phyloP scores from a whole-genome alignment of 2,888 invertebrate species.

The Tuberolachnus salignus region DNA sequence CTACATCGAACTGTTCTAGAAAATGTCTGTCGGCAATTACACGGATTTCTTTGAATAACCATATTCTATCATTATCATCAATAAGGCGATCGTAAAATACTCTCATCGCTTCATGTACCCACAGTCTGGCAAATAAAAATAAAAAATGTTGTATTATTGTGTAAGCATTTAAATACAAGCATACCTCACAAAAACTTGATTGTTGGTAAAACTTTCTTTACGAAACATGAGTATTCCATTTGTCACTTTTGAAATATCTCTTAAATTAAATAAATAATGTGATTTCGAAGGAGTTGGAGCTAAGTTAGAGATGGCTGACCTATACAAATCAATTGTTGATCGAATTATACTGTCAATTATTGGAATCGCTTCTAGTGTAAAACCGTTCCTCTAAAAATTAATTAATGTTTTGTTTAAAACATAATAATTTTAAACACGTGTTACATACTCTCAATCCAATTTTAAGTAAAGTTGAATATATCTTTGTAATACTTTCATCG shows the following conservation, averaged over 20 bases:
- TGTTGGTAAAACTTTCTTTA: constrained; percentile 79
- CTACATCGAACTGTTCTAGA: constrained; percentile 78
- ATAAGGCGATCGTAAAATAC: constrained; percentile 83
- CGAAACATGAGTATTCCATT: constrained; percentile 82
- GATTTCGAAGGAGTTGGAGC: constrained; percentile 84
- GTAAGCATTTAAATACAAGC: background rate
- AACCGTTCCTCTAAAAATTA: constrained; percentile 59
- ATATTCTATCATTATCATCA: constrained; percentile 72
- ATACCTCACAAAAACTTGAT: constrained; percentile 69
- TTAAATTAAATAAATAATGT: constrained; percentile 83
- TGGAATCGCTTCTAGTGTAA: constrained; percentile 69
- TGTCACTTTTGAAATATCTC: constrained; percentile 81
- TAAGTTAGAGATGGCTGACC: constrained; percentile 71
- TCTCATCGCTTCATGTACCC: constrained; percentile 84
- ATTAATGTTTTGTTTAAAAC: background rate
- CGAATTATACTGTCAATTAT: constrained; percentile 74
- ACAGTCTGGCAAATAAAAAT: constrained; percentile 66
- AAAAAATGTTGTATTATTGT: background rate
- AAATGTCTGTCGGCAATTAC: constrained; percentile 72
- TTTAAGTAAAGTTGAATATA: constrained; percentile 80
- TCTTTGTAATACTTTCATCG: constrained; percentile 84
- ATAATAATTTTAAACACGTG: background rate
- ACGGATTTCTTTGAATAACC: constrained; percentile 76
- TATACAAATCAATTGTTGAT: constrained; percentile 83
- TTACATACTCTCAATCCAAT: constrained; percentile 66